Percentiles rank a stretch among this genome's conserved stretches.
Conservation (phyloP, 1,140 invertebrate genomes). For the Drosophila orena region DNA sequence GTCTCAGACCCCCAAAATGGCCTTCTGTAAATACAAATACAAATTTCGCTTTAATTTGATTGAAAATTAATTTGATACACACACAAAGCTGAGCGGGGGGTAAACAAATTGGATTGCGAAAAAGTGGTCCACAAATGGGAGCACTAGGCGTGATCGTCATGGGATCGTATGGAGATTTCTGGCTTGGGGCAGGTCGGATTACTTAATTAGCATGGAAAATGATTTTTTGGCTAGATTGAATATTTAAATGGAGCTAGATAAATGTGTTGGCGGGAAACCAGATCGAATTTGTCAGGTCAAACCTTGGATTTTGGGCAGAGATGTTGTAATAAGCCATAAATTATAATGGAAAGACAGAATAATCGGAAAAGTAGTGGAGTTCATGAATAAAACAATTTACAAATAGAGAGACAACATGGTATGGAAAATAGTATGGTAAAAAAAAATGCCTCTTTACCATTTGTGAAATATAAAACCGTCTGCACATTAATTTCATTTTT, state of each 20-base stretch:
- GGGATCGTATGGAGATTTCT: slow-evolving; percentile 22
- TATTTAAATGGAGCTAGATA: slow-evolving; percentile 13
- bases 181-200: slow-evolving; percentile 55
- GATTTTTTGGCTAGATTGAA: slow-evolving; percentile 33
- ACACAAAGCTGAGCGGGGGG: slow-evolving; percentile 48
- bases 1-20: slow-evolving; percentile 10
- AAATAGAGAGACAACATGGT: background rate
- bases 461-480: too few species aligned
- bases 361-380: background rate
- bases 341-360: background rate
- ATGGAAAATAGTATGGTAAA: background rate
- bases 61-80: slow-evolving; percentile 65
- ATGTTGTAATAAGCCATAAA: slow-evolving; percentile 27
- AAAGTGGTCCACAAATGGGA: slow-evolving; percentile 49
- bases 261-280: slow-evolving; percentile 18
- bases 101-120: slow-evolving; percentile 65
- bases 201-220: slow-evolving; percentile 48
- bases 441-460: slow-evolving; percentile 9
- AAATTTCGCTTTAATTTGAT: slow-evolving; percentile 70
- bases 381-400: background rate
- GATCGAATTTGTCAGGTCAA: slow-evolving; percentile 24
- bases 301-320: slow-evolving; percentile 28
- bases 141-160: slow-evolving; percentile 27
- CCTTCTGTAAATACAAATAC: slow-evolving; percentile 47
- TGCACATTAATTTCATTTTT: too few species aligned